phyloP scores from a whole-genome alignment of 2,113 vertebrate genomes.

The Cepphus grylle region DNA sequence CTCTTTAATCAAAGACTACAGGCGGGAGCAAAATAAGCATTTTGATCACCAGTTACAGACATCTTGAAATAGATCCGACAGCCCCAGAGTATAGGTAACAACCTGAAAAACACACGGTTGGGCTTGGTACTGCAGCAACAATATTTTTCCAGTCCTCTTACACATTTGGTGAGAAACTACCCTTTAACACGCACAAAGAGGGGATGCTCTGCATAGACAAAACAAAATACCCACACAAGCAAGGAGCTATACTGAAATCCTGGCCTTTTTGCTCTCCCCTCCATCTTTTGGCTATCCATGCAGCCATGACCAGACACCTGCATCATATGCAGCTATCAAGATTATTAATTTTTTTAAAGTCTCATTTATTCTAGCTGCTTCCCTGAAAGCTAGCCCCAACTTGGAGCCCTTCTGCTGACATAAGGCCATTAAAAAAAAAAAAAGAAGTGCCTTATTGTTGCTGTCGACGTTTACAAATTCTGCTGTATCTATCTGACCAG shows the following conservation, averaged over 20 bases:
- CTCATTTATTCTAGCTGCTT: not conserved
- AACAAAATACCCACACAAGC: not conserved
- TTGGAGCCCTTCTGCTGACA: conserved; percentile 34
- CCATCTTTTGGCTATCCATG: not conserved
- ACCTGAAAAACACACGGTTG: not conserved
- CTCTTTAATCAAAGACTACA: not conserved
- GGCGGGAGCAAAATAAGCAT: not conserved
- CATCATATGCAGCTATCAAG: not conserved
- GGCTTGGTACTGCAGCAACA: not conserved
- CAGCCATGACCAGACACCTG: not conserved
- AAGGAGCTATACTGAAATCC: not conserved
- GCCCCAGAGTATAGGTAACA: not conserved
- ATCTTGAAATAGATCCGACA: not conserved
- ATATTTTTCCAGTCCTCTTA: not conserved
- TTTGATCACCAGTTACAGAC: not conserved
- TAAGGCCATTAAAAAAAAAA: not conserved
- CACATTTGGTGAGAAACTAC: not conserved
- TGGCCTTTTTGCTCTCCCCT: not conserved
- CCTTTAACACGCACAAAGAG: not conserved
- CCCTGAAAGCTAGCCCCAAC: not conserved
- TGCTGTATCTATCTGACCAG: conserved; percentile 48
- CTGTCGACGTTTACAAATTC: conserved; percentile 24
- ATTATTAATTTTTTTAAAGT: not conserved
- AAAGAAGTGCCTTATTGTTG: not conserved
- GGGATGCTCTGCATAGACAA: not conserved